Evolutionary conservation across 2,113 vertebrate genomes (phyloP), one percentile per base, ranked within the genome.

Genomic region (Ahaetulla prasina): DNA sequence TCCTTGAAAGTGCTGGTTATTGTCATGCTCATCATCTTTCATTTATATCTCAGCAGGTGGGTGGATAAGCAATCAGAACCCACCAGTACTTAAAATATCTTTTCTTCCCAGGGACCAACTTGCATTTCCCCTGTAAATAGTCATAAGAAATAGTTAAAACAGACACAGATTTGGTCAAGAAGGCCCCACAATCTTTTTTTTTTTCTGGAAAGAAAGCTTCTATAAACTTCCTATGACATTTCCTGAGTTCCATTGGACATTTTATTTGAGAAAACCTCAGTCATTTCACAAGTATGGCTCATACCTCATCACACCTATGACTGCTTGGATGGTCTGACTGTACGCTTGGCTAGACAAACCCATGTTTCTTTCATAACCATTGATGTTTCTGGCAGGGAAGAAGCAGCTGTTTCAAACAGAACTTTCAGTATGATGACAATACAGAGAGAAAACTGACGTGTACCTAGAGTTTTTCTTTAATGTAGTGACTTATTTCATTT

Each of bases 401-500:
- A 91, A 93, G 85, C 80, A 94, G 57, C 85, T 95, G 63, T n/a
- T 93, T 93, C 57, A 93, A 16, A 18, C 47, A 3, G 85, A 93
- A 54, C 35, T 22, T 94, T 94, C 53, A 35, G 1, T 92, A 25
- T 90, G 85, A 85, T 23, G 88, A 23, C 9, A 35, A 92, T 93
- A 89, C 80, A 92, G 45, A 0, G n/a, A 39, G 14, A 93, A 92
- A 89, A 93, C 92, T 95, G 87, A 93, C 16, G 4, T 39, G 80
- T 85, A 87, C 90, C 52, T n/a, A 85, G 5, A 92, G 22, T 16
- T 25, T 54, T 92, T 88, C 53, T 95, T 68, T 6, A 18, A 94
- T 92, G 57, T 92, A 20, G 50, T 87, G 92, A 52, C 94, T 94
- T 95, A 89, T 94, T 96, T 95, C 92, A 12, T 35, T 94, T 60